Evolutionary conservation across 2,888 invertebrate species (phyloP), one percentile per base, ranked within the genome.

Genomic region (Strigamia transsilvanica): DNA sequence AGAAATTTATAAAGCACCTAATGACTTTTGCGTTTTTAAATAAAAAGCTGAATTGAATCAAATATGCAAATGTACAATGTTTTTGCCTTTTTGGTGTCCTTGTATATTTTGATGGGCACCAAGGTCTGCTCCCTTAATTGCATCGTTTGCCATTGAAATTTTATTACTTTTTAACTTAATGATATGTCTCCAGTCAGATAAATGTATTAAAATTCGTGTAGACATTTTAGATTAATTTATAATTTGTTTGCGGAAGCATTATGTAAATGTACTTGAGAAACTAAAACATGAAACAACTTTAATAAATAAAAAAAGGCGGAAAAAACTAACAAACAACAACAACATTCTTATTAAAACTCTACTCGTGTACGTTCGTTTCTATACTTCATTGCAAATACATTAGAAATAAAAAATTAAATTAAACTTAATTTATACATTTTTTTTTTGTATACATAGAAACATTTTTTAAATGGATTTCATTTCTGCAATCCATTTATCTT

Each of bases 61-160:
- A n/a, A 73, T n/a, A 73, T 73, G 73, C 73, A 73, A 73, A 73
- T 73, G 1, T 6, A 32, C 23, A 73, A 73, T 3, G 2, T 73
- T 13, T 32, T 73, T 66, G 21, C 23, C 9, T 66, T 66, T 66
- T 73, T 5, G 32, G 73, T 73, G 73, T 23, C 73, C 73, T 73
- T 73, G 73, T 73, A 73, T 5, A 73, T 15, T 73, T 73, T 73
- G 73, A 27, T 27, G 27, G 73, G 32, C 73, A 32, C 32, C 73
- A 73, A 73, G 73, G 73, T 32, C 73, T 73, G 23, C 32, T 27
- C 27, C 0, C 10, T 73, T 73, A 73, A 73, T 73, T 27, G 73
- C 73, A 73, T 73, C 73, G 12, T 32, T 73, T 13, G 32, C 32
- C 51, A n/a, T 32, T 73, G 73, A 27, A 73, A 73, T 27, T 32